Percentiles rank a stretch among this genome's conserved stretches.
phyloP scores from a whole-genome alignment of 2,797 vertebrate genomes.

The Labeo calbasu region DNA sequence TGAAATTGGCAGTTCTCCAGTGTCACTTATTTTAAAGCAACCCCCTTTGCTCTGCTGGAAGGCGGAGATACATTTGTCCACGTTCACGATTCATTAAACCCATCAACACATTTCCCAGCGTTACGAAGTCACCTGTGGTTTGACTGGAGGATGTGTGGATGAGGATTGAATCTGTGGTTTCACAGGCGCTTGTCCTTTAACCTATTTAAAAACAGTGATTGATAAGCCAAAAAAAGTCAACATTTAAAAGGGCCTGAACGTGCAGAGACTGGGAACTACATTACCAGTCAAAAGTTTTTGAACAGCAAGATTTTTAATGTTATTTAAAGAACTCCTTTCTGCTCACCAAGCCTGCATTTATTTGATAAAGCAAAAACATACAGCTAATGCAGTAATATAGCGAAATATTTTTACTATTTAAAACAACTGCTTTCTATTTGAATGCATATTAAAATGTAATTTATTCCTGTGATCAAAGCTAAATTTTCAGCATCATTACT shows the following conservation, averaged over 20 bases:
- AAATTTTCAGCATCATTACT: too few species aligned
- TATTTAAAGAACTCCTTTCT: too few species aligned
- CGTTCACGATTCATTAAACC: conserved; percentile 33
- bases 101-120: conserved; percentile 29
- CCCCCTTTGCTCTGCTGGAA: conserved; percentile 13
- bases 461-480: too few species aligned
- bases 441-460: too few species aligned
- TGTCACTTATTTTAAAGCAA: background rate
- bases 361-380: too few species aligned
- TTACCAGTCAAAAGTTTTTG: too few species aligned
- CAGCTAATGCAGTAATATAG: too few species aligned
- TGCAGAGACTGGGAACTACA: background rate
- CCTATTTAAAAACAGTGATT: background rate
- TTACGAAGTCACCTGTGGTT: conserved; percentile 21
- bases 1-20: conserved; percentile 22
- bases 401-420: too few species aligned
- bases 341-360: too few species aligned
- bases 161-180: background rate
- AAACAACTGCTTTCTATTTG: too few species aligned
- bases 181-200: background rate
- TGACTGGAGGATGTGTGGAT: background rate
- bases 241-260: background rate
- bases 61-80: conserved; percentile 27
- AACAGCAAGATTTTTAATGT: too few species aligned
- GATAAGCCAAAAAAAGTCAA: background rate